Evolutionary conservation across 2,113 vertebrate species (phyloP).

Genomic region (Himantopus leucocephalus): DNA sequence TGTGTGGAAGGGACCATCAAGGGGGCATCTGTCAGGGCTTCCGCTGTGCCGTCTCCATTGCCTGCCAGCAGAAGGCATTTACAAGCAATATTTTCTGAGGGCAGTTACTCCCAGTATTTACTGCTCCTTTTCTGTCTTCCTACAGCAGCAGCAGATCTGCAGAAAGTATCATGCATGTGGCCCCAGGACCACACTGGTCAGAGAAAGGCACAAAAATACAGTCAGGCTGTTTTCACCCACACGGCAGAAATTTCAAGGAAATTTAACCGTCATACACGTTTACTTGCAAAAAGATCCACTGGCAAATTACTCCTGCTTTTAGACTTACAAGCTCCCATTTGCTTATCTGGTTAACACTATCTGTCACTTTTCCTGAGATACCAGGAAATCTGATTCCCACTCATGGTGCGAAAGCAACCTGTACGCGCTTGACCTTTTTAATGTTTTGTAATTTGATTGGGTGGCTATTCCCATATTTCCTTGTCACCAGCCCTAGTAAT

Average conservation of each 20-base stretch:
- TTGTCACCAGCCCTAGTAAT: slow-evolving; percentile 62
- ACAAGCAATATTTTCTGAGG: background rate
- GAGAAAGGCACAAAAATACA: background rate
- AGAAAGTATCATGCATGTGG: background rate
- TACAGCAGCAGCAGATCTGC: background rate
- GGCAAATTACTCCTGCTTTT: slow-evolving; percentile 4
- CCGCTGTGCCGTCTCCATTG: background rate
- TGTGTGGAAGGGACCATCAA: background rate
- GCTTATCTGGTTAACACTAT: slow-evolving; percentile 53
- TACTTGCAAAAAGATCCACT: background rate
- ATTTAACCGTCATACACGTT: background rate
- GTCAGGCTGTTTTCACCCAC: background rate
- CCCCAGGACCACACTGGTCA: background rate
- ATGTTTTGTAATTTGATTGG: slow-evolving; percentile 69
- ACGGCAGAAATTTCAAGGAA: background rate
- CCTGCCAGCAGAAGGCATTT: background rate
- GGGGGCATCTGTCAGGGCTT: background rate
- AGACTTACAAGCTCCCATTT: slow-evolving; percentile 15
- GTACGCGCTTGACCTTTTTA: slow-evolving; percentile 49
- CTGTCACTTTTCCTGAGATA: slow-evolving; percentile 40
- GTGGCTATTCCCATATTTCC: slow-evolving; percentile 59
- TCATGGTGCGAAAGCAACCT: slow-evolving; percentile 18
- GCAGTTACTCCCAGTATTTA: background rate
- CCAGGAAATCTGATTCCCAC: slow-evolving; percentile 50
- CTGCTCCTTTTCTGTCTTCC: background rate